Evolutionary conservation across 2,888 invertebrate genomes (phyloP).

Genomic region (Acanthosepion lycidas): DNA sequence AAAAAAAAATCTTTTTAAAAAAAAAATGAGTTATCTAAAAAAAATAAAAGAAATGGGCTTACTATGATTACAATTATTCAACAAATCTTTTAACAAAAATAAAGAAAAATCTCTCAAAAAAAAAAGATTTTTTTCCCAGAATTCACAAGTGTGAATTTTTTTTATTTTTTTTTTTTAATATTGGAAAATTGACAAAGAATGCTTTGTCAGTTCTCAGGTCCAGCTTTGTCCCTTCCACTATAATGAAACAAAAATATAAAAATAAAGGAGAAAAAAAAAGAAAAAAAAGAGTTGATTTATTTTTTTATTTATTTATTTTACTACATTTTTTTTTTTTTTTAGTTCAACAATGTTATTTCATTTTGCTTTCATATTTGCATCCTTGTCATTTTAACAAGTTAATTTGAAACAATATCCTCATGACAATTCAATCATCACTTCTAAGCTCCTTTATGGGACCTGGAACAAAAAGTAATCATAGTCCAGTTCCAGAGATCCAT

Average conservation of each 20-base stretch:
- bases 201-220: slow-evolving; percentile 42
- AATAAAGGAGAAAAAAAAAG: not conserved
- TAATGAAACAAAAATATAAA: not conserved
- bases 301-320: not conserved
- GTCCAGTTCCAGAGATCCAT: too few relatives aligned
- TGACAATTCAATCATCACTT: not conserved
- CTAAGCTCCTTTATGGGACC: too few relatives aligned
- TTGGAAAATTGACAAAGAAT: not conserved
- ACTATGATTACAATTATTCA: not conserved
- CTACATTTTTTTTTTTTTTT: not conserved
- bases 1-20: slow-evolving; percentile 12
- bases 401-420: not conserved
- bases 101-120: not conserved
- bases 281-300: not conserved
- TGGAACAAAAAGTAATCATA: too few relatives aligned
- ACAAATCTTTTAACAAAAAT: not conserved
- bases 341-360: not conserved
- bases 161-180: not conserved
- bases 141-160: not conserved
- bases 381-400: not conserved
- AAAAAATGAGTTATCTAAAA: slow-evolving; percentile 35
- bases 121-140: not conserved
- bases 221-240: slow-evolving; percentile 37
- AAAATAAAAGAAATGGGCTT: slow-evolving; percentile 18
- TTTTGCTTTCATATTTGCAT: not conserved